Evolutionary conservation across 1,140 invertebrate species (phyloP).

Genomic region (Lucilia sericata): DNA sequence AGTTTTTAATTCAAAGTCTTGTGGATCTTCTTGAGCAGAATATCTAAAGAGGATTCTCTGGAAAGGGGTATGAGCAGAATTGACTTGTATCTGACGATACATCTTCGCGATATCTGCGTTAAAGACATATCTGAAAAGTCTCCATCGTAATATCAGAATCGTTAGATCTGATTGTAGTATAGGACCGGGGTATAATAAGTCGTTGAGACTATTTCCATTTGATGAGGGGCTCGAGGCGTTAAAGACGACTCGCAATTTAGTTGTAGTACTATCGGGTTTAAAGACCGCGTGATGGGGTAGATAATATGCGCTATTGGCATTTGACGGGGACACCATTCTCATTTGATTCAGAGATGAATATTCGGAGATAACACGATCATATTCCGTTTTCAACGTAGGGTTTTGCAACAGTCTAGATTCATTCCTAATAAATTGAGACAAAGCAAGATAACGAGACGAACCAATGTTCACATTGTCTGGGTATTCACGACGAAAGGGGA

Average conservation of each 20-base stretch:
- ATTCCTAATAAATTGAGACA: conserved; percentile 1
- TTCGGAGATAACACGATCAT: conserved; percentile 38
- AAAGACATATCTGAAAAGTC: conserved; percentile 54
- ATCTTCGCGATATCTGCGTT: conserved; percentile 57
- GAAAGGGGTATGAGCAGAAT: not conserved
- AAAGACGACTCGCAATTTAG: conserved; percentile 57
- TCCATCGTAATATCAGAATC: conserved; percentile 63
- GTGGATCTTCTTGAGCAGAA: not conserved
- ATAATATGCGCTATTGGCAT: conserved; percentile 5
- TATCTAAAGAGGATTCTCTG: not conserved
- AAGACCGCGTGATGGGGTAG: conserved; percentile 45
- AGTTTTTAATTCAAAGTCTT: not conserved
- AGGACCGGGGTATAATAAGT: conserved; percentile 58
- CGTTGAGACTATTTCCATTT: conserved; percentile 57
- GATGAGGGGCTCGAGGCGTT: conserved; percentile 52
- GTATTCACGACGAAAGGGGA: not conserved
- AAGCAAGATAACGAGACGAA: not conserved
- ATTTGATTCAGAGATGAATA: conserved; percentile 41
- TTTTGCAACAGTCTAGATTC: not conserved
- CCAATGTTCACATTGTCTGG: not conserved
- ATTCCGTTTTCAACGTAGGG: conserved; percentile 34
- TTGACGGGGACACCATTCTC: not conserved
- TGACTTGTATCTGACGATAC: too few relatives aligned
- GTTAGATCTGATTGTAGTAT: conserved; percentile 60
- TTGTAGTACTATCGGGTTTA: too few relatives aligned